Base-by-base conservation (phyloP, 2,888 invertebrate species). In the Neoitamus cyanurus region DNA sequence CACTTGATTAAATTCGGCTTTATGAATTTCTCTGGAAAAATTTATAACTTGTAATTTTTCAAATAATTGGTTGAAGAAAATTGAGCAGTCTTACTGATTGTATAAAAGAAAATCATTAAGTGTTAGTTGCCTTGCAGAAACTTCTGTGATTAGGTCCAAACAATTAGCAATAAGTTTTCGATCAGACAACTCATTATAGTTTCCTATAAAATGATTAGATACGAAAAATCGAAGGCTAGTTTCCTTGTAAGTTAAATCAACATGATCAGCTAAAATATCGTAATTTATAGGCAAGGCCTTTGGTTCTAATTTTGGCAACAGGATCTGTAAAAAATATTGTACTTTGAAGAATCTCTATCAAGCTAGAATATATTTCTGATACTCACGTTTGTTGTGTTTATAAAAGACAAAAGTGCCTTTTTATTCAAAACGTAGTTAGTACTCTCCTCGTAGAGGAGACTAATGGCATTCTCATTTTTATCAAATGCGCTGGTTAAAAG, bases 21-120 rank as follows among this genome's bases (percentile, higher is more conserved):
- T 87, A 1, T 87, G 72, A 6, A 91, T 85, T 75, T 90, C 89
- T 0, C 90, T 91, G 20, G 80, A 86, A 82, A 68, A 15, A 31
- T n/a, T n/a, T n/a, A n/a, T n/a, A 28, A 42, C 37, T 30, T 82
- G 31, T 31, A 28, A 31, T 5, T 30, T 9, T 70, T 75, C 3
- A 30, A 70, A 28, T 31, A 46, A 68, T 30, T 7, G 13, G 70
- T 37, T 46, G 15, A 48, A 30, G 68, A 73, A 77, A 1, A 46
- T 80, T 13, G 0, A n/a, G 28, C 2, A 42, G 84, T 92, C 93
- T 88, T 91, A 92, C 92, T 87, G 88, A 48, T 93, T 93, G 83
- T 91, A 92, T 15, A 92, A 90, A 88, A 93, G 90, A 78, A 90
- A 87, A 15, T 90, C 88, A 85, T 91, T 91, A 87, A 91, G 88